Base-by-base conservation (phyloP, 2,888 invertebrate species). In the Eristalis intricaria region DNA sequence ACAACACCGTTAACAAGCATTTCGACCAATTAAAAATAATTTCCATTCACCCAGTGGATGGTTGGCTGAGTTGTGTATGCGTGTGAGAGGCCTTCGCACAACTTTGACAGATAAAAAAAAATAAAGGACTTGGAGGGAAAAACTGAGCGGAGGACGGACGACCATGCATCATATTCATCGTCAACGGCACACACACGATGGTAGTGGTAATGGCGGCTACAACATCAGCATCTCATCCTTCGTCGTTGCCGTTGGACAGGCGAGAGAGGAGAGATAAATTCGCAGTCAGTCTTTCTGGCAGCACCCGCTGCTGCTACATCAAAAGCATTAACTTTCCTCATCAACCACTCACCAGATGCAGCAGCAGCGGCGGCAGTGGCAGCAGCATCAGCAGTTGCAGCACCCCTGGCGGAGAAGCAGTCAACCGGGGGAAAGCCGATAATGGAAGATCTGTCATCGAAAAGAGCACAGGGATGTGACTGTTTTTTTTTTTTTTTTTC, bases 1-100 rank as follows among this genome's bases (percentile, higher is more conserved):
- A 87, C 87, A 87, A 87, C 83, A 80, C 83, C 87, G 87, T 87
- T 87, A 87, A 87, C 87, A 87, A 87, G 87, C 87, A 87, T 87
- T 87, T 83, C 84, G 87, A 76, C 87, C 87, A 87, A 87, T 87
- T 87, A 87, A 87, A 87, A 87, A 87, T 87, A 87, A 87, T 87
- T 87, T 87, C 87, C 87, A 87, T 87, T 80, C 76, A 73, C 70
- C 84, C 87, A 76, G 73, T 76, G 70, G 60, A 50, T 66, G 69
- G 63, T 73, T 50, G 50, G 66, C 50, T 77, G 81, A 71, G 69
- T 64, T 74, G 43, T 74, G 40, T 73, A 35, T 50, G 75, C 66
- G 38, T 50, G 22, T 79, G 56, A 29, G 68, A 77, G 58, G 61
- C 35, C 43, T 50, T 50, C 43, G 60, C 74, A 64, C 23, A 76